Base-by-base conservation (phyloP, 2,113 vertebrate species). In the Datnioides undecimradiatus region DNA sequence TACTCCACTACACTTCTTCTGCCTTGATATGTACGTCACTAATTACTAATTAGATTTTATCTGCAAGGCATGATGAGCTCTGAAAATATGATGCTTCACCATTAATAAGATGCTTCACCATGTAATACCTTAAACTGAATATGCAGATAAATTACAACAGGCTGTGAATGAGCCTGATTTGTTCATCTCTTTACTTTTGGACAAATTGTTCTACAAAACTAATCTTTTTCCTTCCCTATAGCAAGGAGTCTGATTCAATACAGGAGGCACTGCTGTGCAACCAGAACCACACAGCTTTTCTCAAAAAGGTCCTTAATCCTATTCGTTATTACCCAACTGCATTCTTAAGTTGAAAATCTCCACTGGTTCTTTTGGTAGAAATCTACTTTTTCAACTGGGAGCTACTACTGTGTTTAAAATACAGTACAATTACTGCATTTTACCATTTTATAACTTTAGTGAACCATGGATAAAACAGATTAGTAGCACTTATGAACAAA, bases 321-420 rank as follows among this genome's bases (percentile, higher is more conserved):
- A 45, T 72, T 66, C 64, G 29, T 49, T 76, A 46, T 83, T 76
- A 46, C 78, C 29, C 11, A 82, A 76, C 79, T 74, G 59, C 49
- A 70, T 74, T 76, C 23, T 21, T 69, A 51, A 60, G 14, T 13
- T 71, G 36, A 6, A 74, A 71, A 40, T 60, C 27, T 49, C 38
- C 19, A 4, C 8, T 62, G 48, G 25, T 29, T 57, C 21, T 21
- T 75, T 21, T 54, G 31, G 10, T 14, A 13, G 34, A 76, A 57
- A 38, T 29, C 8, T 7, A 62, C 23, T 65, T 62, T 36, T 45
- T 46, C 41, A 21, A 38, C 48, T 52, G 21, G 7, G 36, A 43
- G 27, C 59, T 40, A 19, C 31, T 58, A 21, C 23, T 52, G 21
- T 46, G 49, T 43, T 49, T 41, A 68, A 36, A 4, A 71, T 45